Conservation (phyloP, 2,113 vertebrate genomes). For the Periophthalmodon schlosseri region DNA sequence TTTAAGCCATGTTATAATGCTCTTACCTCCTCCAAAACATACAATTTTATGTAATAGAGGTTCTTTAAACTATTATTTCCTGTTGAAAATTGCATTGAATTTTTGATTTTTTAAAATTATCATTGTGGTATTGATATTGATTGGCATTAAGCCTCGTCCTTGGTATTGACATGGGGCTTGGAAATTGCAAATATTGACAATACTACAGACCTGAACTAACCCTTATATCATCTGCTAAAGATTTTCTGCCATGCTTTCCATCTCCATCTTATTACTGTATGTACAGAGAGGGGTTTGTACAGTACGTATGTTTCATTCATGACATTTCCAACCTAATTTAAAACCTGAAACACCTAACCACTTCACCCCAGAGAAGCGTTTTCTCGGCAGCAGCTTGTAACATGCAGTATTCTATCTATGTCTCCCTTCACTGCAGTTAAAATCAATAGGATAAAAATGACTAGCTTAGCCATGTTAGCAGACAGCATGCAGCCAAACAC, state of each 20-base stretch:
- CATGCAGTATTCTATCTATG: constrained; percentile 68
- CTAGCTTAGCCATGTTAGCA: constrained; percentile 14
- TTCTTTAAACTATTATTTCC: no score
- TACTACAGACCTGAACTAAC: background rate
- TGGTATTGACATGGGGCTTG: no score
- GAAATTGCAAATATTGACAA: no score
- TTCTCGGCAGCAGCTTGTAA: constrained; percentile 68
- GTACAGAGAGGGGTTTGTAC: no score
- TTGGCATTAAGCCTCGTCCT: no score
- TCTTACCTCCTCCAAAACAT: no score
- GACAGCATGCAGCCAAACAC: background rate
- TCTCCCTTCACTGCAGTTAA: constrained; percentile 51
- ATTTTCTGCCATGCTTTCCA: background rate
- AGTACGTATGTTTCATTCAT: background rate
- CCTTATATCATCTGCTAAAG: background rate
- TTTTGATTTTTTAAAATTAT: no score
- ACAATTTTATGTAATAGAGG: no score
- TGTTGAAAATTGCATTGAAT: no score
- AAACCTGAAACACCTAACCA: constrained; percentile 14
- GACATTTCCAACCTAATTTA: background rate
- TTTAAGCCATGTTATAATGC: no score
- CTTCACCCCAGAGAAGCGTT: constrained; percentile 49
- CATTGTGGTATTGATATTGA: no score
- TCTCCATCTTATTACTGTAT: no score
- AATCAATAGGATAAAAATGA: constrained; percentile 57